Evolutionary conservation across 2,888 invertebrate genomes (phyloP), one percentile per base, ranked within the genome.

Genomic region (Tetragonisca angustula): DNA sequence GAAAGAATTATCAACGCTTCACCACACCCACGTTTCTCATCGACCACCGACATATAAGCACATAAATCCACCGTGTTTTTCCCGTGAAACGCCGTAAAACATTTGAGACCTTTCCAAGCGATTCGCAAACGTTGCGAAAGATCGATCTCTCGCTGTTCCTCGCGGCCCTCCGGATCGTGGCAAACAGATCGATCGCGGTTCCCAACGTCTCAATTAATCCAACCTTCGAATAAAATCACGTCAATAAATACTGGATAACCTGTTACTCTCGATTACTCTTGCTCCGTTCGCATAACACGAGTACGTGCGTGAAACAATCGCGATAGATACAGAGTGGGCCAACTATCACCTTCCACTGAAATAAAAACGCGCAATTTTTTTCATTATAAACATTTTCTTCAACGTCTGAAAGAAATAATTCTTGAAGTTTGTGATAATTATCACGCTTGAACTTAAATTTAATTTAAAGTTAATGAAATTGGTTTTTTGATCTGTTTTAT

Each of bases 201-300:
- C 27, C 72, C 59, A 76, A 81, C 74, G 70, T 81, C 69, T 81
- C 81, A 71, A 81, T 87, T 87, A 83, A 83, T 69, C 73, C 56
- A 49, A 0, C 54, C 43, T 9, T 21, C 56, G 56, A 56, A 21
- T 21, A 11, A n/a, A 59, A 69, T 69, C 71, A 17, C 6, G 19
- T 54, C n/a, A 15, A 43, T 43, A 9, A 43, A 43, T 43, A 62
- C 17, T 59, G 24, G 71, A 76, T 52, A 76, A 56, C 56, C n/a
- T 11, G 24, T 24, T 59, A 15, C 43, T 36, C 43, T 11, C 43
- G 1, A 43, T 9, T 9, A 27, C 43, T 43, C 43, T 43, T 43
- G 43, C 9, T 43, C 43, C 9, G 36, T 36, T 6, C 32, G 32
- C 32, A 32, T 32, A 36, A 36, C 36, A 36, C 36, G 36, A 36